phyloP scores from a whole-genome alignment of 2,888 invertebrate genomes.

The Anodontia alba region DNA sequence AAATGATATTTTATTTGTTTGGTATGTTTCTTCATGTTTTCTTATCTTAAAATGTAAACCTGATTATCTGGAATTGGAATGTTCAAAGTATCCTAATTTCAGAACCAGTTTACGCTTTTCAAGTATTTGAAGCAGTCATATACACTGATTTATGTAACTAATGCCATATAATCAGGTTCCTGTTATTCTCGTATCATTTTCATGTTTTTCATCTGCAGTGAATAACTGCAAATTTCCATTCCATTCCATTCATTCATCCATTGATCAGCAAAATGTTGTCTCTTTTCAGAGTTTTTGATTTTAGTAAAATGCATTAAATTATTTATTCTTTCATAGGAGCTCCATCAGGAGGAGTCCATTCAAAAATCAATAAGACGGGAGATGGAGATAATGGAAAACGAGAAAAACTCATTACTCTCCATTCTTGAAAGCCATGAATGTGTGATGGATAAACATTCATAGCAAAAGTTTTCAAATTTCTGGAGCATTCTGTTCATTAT shows the following conservation, averaged over 20 bases:
- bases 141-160: too few species aligned
- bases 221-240: neutral
- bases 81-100: too few species aligned
- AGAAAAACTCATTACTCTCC: slow-evolving; percentile 55
- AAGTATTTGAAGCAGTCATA: too few species aligned
- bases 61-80: too few species aligned
- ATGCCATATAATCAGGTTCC: too few species aligned
- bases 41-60: too few species aligned
- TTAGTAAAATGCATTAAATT: neutral
- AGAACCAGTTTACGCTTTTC: too few species aligned
- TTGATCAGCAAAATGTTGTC: neutral
- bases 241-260: slow-evolving; percentile 19
- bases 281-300: neutral
- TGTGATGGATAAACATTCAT: slow-evolving; percentile 30
- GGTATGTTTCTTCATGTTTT: too few species aligned
- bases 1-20: too few species aligned
- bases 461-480: slow-evolving; percentile 4
- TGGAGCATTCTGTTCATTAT: slow-evolving; percentile 5
- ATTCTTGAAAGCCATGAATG: slow-evolving; percentile 52
- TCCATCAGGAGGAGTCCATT: slow-evolving; percentile 57
- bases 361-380: slow-evolving; percentile 57
- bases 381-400: slow-evolving; percentile 55
- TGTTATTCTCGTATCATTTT: neutral
- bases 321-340: slow-evolving; percentile 51
- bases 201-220: neutral